A percentile compares a stretch with the other conserved stretches of the same genome.
These are phyloP conservation scores for Oncorhynchus masou DNA, from an alignment of 2,113 vertebrate genomes.

Conservation along the genomic window DNA sequence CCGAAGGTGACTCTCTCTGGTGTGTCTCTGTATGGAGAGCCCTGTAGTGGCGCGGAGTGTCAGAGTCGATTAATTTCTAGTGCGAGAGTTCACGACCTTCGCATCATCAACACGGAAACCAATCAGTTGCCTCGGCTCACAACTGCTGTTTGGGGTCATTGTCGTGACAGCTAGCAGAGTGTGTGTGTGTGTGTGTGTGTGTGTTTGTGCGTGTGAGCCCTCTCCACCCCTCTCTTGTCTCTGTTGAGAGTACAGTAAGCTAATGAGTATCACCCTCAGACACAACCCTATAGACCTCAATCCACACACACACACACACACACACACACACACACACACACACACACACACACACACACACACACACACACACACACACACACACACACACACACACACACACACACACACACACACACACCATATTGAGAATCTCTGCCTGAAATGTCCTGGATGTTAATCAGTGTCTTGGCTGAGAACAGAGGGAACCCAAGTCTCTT, in stretches of 20 bases:
- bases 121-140: constrained; percentile 38
- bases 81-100: constrained; percentile 43
- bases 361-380: not conserved
- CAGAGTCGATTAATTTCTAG: constrained; percentile 34
- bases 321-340: not conserved
- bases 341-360: not conserved
- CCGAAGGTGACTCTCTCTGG: not conserved
- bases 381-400: too few species aligned
- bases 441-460: not conserved
- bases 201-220: not conserved
- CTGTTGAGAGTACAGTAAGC: not conserved
- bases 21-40: constrained; percentile 4
- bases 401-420: too few species aligned
- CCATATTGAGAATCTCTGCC: not conserved
- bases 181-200: too few species aligned
- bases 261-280: not conserved
- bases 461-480: too few species aligned
- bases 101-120: constrained; percentile 54
- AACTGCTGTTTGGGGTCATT: constrained; percentile 40
- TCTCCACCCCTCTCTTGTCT: not conserved
- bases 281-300: not conserved
- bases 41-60: not conserved
- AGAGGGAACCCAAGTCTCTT: too few species aligned
- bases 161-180: constrained; percentile 13
- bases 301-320: not conserved